Evolutionary conservation across 1,140 invertebrate genomes (phyloP), one percentile per base, ranked within the genome.

Genomic region (Choristoneura fumiferana): DNA sequence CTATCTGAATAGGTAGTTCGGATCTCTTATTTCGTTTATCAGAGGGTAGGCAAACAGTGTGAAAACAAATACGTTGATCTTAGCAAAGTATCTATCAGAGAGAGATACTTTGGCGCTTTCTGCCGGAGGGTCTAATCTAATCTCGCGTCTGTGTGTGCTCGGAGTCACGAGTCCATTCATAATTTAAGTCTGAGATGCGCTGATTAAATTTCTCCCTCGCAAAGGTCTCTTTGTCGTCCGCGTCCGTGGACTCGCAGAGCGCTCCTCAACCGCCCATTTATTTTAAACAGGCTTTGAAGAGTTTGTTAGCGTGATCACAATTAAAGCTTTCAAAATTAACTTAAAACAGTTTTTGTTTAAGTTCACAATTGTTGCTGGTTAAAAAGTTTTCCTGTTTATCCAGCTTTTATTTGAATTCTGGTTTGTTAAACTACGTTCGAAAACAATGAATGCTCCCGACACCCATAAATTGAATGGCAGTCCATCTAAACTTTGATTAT

Each of bases 1-100:
- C 58, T 59, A 67, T 69, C 71, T 69, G 71, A 58, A 67, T 76
- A 70, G 73, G 60, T 67, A 65, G 68, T 75, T 73, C 68, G 69
- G 71, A 75, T 73, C 66, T 74, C 54, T 36, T 55, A 49, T 49
- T 49, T 49, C 22, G 43, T 49, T 49, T 73, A 76, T 71, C 64
- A 73, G 68, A 65, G 43, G 43, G 43, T 49, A 29, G 22, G 43
- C 22, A 49, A 49, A 49, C 43, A 33, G 43, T 49, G 43, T 49
- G 43, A 49, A 49, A 29, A 49, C 43, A 49, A 49, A 49, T 49
- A 49, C 43, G 43, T 49, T 49, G 43, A 49, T 49, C 43, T 33
- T 29, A 29, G 22, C 22, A 29, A 29, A 49, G 43, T 49, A 49
- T 12, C 43, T 49, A 49, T 49, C 43, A 49, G 43, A 49, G 17